Evolutionary conservation across 2,888 invertebrate genomes (phyloP).

Genomic region (Drosophila borborema): DNA sequence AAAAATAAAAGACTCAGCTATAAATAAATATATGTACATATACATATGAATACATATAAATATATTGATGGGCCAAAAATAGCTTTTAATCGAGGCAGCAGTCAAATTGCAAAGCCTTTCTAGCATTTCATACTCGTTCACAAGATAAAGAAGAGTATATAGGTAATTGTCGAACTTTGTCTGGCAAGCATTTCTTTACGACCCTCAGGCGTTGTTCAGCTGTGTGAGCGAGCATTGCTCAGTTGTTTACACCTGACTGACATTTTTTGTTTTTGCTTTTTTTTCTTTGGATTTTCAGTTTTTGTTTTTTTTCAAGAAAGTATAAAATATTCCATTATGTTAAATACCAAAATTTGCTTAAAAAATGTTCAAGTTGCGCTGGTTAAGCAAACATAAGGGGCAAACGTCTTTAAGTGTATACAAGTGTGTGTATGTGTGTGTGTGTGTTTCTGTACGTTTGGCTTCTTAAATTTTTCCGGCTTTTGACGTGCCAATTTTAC

Average conservation of each 20-base stretch:
- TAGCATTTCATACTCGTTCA: neutral
- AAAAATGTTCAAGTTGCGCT: constrained; percentile 16
- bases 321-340: constrained; percentile 23
- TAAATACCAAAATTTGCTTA: constrained; percentile 25
- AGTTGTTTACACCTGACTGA: neutral
- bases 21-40: too few species aligned
- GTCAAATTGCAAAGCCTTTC: neutral
- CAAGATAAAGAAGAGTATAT: neutral
- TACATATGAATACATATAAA: too few species aligned
- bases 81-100: neutral
- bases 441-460: constrained; percentile 18
- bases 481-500: constrained; percentile 76
- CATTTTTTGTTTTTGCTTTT: too few species aligned
- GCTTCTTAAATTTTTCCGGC: constrained; percentile 69
- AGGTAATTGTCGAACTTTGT: neutral
- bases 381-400: constrained; percentile 14
- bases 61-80: too few species aligned
- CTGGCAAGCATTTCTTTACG: neutral
- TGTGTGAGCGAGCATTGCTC: neutral
- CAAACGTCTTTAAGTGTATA: constrained; percentile 3
- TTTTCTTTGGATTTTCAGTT: too few species aligned
- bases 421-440: neutral
- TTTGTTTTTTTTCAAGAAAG: neutral
- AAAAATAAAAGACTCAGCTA: too few species aligned
- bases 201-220: neutral